Percentiles rank a stretch among this genome's conserved stretches.
phyloP scores from a whole-genome alignment of 2,888 invertebrate genomes.

The Andrena flavipes region DNA sequence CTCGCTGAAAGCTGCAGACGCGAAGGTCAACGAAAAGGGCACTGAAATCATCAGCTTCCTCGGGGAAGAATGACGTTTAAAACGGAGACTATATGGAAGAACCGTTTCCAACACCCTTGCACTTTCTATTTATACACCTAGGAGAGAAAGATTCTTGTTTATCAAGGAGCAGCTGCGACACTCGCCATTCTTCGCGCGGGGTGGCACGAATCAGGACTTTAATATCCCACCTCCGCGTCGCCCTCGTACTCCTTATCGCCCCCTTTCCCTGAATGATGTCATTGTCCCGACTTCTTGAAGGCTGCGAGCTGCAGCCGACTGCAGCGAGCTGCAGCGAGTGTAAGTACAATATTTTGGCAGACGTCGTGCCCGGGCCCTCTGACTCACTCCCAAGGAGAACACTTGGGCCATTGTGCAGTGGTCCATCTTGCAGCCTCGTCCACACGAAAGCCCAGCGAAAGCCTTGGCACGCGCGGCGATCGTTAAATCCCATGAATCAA shows the following conservation, averaged over 20 bases:
- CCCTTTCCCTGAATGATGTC: conserved; percentile 66
- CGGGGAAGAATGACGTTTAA: background rate
- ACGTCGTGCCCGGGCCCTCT: conserved; percentile 53
- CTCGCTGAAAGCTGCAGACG: background rate
- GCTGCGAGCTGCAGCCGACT: conserved; percentile 19
- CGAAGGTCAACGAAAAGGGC: conserved; percentile 2
- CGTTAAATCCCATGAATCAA: conserved; percentile 65
- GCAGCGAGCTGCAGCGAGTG: conserved; percentile 17
- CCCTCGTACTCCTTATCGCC: conserved; percentile 36
- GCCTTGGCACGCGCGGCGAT: conserved; percentile 11
- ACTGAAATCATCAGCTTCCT: background rate
- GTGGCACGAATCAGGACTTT: conserved; percentile 39
- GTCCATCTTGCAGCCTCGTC: conserved; percentile 66
- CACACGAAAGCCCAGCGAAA: conserved; percentile 42
- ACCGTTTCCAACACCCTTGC: background rate
- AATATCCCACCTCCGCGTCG: conserved; percentile 38
- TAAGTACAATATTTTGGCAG: conserved; percentile 74
- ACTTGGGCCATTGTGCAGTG: conserved; percentile 67
- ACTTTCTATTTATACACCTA: background rate
- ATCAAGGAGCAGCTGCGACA: conserved; percentile 38
- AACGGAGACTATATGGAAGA: background rate
- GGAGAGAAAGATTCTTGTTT: conserved; percentile 17
- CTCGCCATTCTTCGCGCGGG: conserved; percentile 16
- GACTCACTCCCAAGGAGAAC: conserved; percentile 70
- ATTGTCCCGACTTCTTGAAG: conserved; percentile 61